Percentiles rank a stretch among this genome's conserved stretches.
Conservation (phyloP, 2,113 vertebrate species). For the Myrmophylax atrothorax region DNA sequence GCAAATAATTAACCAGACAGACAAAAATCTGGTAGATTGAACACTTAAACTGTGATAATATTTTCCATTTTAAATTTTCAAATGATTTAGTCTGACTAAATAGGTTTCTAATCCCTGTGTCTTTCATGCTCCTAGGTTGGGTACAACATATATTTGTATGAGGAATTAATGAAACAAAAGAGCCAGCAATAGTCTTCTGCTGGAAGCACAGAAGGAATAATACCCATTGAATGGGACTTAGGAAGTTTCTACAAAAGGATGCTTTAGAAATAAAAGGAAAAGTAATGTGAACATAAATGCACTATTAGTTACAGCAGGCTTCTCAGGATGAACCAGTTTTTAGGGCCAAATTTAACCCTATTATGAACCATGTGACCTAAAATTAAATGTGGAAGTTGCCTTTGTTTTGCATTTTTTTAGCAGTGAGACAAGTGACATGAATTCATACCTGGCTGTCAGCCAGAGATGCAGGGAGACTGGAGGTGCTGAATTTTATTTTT, state of each 20-base stretch:
- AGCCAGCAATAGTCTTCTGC: background rate
- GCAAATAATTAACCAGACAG: slow-evolving; percentile 36
- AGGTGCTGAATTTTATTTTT: background rate
- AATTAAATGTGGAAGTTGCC: background rate
- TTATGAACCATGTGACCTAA: background rate
- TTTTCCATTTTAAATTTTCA: slow-evolving; percentile 35
- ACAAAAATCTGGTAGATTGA: background rate
- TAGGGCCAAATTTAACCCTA: background rate
- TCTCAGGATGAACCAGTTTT: background rate
- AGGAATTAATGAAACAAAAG: slow-evolving; percentile 43
- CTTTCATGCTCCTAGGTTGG: slow-evolving; percentile 8
- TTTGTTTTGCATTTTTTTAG: background rate
- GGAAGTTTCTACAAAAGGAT: background rate
- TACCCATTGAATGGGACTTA: background rate
- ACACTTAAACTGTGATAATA: background rate
- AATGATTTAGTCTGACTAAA: slow-evolving; percentile 22
- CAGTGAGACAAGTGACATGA: background rate
- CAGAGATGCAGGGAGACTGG: background rate
- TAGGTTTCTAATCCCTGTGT: slow-evolving; percentile 12
- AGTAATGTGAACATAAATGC: background rate
- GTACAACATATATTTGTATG: background rate
- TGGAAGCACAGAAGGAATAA: background rate
- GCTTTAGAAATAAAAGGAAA: background rate
- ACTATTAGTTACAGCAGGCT: background rate
- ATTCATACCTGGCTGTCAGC: background rate